Evolutionary conservation across 1,140 invertebrate genomes (phyloP).

Genomic region (Cydia strobilella): DNA sequence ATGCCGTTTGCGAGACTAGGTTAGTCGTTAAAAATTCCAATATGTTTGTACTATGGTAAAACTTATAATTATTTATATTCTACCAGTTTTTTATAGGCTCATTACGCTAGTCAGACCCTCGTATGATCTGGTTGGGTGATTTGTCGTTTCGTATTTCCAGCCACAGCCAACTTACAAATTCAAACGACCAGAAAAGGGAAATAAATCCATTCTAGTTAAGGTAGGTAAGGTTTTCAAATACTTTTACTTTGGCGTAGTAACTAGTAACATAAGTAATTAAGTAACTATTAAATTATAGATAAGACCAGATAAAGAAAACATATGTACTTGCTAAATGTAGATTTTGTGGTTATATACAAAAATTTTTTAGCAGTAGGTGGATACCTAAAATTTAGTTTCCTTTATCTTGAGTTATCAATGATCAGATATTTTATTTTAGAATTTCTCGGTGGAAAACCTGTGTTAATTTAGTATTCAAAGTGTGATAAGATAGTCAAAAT

Average conservation of each 20-base stretch:
- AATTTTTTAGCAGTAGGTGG: too few relatives aligned
- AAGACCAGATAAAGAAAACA: not conserved
- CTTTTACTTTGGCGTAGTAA: too few relatives aligned
- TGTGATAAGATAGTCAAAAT: not conserved
- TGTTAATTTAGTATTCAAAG: not conserved
- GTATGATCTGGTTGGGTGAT: too few relatives aligned
- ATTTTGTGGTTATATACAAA: not conserved
- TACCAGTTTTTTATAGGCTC: not conserved
- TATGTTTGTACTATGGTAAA: conserved; percentile 38
- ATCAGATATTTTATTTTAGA: not conserved
- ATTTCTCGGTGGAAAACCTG: not conserved
- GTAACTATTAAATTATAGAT: not conserved
- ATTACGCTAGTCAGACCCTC: not conserved
- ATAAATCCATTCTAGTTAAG: too few relatives aligned
- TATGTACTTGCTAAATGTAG: not conserved
- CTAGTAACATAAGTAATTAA: too few relatives aligned
- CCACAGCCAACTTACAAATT: too few relatives aligned
- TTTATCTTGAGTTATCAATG: too few relatives aligned
- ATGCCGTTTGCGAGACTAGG: conserved; percentile 60
- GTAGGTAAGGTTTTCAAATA: too few relatives aligned
- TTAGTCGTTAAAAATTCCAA: conserved; percentile 35
- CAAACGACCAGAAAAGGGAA: too few relatives aligned
- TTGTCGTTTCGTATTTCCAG: too few relatives aligned
- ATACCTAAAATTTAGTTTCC: not conserved
- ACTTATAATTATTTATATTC: conserved; percentile 8